Conservation (phyloP, 2,797 vertebrate species). For the Gallinago stenura region DNA sequence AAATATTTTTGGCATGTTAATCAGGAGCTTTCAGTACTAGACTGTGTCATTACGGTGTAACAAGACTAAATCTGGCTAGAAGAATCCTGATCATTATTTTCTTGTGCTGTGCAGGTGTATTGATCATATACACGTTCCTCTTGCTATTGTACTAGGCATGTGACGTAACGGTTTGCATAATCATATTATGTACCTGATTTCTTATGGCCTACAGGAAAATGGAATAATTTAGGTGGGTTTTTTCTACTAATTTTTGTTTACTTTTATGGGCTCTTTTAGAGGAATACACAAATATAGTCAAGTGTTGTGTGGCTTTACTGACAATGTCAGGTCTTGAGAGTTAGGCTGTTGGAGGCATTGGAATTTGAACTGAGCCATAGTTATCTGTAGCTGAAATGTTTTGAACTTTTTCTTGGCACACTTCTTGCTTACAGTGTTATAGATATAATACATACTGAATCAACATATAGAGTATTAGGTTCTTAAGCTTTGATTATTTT, state of each 20-base stretch:
- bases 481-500: background rate
- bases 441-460: background rate
- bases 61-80: background rate
- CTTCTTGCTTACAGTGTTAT: background rate
- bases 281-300: background rate
- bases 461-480: background rate
- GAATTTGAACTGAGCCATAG: background rate
- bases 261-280: background rate
- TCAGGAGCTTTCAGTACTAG: background rate
- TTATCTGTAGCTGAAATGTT: background rate
- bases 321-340: background rate
- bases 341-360: background rate
- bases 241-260: background rate
- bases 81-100: background rate
- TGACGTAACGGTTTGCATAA: background rate
- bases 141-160: background rate
- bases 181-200: background rate
- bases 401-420: background rate
- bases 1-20: background rate
- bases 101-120: background rate
- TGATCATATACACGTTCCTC: background rate
- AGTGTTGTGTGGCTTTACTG: background rate
- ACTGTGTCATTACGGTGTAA: background rate
- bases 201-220: background rate
- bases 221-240: background rate